Conservation (phyloP, 2,113 vertebrate species). For the Gobio gobio region DNA sequence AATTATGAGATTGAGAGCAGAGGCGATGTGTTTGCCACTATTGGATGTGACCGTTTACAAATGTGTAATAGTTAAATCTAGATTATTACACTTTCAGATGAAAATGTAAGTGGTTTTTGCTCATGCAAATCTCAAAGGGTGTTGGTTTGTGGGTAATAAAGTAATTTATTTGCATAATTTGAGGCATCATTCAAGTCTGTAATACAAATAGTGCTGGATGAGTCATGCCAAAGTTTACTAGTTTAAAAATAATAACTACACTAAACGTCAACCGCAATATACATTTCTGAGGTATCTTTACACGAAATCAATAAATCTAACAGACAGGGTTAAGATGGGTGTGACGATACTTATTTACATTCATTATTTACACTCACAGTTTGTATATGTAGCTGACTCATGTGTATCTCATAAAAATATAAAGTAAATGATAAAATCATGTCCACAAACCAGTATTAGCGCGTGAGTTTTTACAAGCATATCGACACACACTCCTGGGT, state of each 20-base stretch:
- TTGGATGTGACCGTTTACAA: neutral
- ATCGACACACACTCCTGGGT: conserved; percentile 68
- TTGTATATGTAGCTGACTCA: no score
- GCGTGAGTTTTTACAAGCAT: conserved; percentile 42
- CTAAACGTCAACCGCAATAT: neutral
- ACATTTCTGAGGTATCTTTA: neutral
- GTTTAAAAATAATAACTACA: neutral
- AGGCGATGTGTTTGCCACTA: conserved; percentile 43
- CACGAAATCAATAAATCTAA: neutral
- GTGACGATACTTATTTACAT: neutral
- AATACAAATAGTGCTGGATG: neutral
- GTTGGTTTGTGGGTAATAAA: neutral
- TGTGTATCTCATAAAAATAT: no score
- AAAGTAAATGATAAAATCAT: neutral
- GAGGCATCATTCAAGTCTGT: neutral
- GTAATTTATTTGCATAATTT: neutral
- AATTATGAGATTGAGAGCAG: no score
- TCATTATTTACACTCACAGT: neutral
- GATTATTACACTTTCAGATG: neutral
- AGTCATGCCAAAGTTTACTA: neutral
- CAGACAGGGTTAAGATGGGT: neutral
- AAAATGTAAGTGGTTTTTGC: neutral
- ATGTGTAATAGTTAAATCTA: neutral
- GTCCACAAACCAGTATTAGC: neutral
- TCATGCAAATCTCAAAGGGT: neutral